These are phyloP conservation scores for Drosophila paulistorum DNA, from an alignment of 1,140 invertebrate species.

Conservation along the genomic window DNA sequence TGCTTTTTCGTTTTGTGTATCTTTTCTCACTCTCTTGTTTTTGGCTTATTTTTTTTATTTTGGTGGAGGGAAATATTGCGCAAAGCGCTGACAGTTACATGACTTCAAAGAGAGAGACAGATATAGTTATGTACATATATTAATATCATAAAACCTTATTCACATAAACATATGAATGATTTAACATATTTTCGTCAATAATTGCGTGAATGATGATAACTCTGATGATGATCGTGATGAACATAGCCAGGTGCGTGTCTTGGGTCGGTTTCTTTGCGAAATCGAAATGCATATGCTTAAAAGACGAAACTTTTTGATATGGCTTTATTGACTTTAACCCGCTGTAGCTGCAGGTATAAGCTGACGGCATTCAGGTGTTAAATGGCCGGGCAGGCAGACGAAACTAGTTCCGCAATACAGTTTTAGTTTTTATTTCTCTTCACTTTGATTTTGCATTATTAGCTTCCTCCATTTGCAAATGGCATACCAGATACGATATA, in stretches of 20 bases:
- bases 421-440: conserved; percentile 37
- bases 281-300: conserved; percentile 62
- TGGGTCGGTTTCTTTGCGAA: conserved; percentile 60
- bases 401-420: conserved; percentile 69
- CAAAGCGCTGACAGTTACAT: conserved; percentile 74
- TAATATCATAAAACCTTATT: conserved; percentile 58
- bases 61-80: conserved; percentile 38
- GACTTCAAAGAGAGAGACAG: conserved; percentile 33
- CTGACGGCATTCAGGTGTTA: conserved; percentile 68
- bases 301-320: conserved; percentile 25
- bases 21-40: conserved; percentile 15
- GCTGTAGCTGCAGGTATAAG: conserved; percentile 28
- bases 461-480: conserved; percentile 73
- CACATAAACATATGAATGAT: conserved; percentile 50
- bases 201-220: conserved; percentile 56
- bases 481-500: conserved; percentile 27
- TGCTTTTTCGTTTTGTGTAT: conserved; percentile 31
- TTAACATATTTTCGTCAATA: conserved; percentile 77
- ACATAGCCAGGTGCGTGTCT: conserved; percentile 43
- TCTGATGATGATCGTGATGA: conserved; percentile 32
- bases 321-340: conserved; percentile 23
- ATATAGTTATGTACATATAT: neutral
- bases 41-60: too few species aligned
- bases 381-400: conserved; percentile 41
- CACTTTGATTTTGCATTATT: conserved; percentile 68